Evolutionary conservation across 53 echinoderm and acorn worm genomes (phyloP), one percentile per base, ranked within the genome.

Genomic region (Henricia sp.): DNA sequence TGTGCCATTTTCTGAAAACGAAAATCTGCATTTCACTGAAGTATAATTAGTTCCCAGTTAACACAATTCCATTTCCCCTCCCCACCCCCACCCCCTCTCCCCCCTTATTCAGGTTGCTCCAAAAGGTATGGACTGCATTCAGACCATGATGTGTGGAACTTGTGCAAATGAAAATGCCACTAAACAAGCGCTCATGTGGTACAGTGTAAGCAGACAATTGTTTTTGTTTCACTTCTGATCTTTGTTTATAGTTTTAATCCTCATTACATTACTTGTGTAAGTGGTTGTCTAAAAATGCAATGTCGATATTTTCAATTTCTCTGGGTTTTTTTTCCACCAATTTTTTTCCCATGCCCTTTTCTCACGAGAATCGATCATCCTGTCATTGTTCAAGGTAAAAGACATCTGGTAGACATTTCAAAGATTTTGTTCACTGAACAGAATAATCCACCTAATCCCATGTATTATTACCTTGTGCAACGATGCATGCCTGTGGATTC

Each of bases 111-210:
- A 96, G 96, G 73, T 92, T 52, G 96, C 96, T 21, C 96, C 96
- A 8, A 93, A 91, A 69, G 96, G 96, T 4, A 44, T 96, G 71
- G 82, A 68, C 3, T 54, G 84, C 20, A 87, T 96, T 11, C 94
- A 94, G 80, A 94, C 94, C 0, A 92, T 96, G 96, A 96, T 96
- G 96, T 96, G 96, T 83, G 96, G 96, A 4, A 84, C 96, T 5
- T 96, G 96, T 51, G 71, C 92, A 12, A 94, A 94, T 85, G 96
- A 96, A 85, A 94, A 94, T 67, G 96, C 96, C 0, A 40, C 92
- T 52, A 96, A 96, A 53, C 94, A 91, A 51, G 89, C 94, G 3
- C 88, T 94, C 58, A 63, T 96, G 24, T 87, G 88, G 77, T 96
- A 96, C 70, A 90, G 86, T 72, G 97, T 96, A 86, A 90, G 97